These are phyloP conservation scores for Malacoraja senta DNA, from an alignment of 2,797 vertebrate genomes.

Conservation along the genomic window DNA sequence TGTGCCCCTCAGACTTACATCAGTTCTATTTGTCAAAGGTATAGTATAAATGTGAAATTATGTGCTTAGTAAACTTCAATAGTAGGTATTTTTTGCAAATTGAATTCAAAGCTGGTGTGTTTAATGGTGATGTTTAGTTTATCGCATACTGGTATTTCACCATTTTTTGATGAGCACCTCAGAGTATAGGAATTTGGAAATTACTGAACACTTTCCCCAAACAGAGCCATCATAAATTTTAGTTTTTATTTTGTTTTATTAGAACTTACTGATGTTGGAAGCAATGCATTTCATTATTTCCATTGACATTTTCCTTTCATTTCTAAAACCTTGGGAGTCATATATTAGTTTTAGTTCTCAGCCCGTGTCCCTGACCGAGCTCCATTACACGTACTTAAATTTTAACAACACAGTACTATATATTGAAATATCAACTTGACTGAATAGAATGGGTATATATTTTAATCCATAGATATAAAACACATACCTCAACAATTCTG, in stretches of 20 bases:
- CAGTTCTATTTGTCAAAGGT: not conserved
- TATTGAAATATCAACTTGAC: not conserved
- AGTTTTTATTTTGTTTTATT: not conserved
- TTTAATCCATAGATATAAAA: not conserved
- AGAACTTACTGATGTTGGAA: not conserved
- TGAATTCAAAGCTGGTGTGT: not conserved
- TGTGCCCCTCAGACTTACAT: not conserved
- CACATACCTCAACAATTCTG: constrained; percentile 82
- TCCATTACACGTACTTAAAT: not conserved
- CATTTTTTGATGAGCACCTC: not conserved
- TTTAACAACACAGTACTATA: not conserved
- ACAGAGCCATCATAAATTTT: not conserved
- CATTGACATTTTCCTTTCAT: not conserved
- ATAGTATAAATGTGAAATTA: not conserved
- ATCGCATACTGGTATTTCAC: not conserved
- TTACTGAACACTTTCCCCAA: not conserved
- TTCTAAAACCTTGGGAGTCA: not conserved
- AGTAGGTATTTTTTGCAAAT: not conserved
- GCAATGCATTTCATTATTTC: not conserved
- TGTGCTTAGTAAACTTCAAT: not conserved
- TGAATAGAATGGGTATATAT: not conserved
- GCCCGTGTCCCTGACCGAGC: not conserved
- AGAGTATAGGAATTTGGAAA: not conserved
- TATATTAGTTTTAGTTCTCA: not conserved
- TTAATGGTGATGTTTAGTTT: not conserved